These are phyloP conservation scores for Axinella damicornis DNA, from an alignment of 37 sponge, comb jelly and placozoan species.

Conservation along the genomic window DNA sequence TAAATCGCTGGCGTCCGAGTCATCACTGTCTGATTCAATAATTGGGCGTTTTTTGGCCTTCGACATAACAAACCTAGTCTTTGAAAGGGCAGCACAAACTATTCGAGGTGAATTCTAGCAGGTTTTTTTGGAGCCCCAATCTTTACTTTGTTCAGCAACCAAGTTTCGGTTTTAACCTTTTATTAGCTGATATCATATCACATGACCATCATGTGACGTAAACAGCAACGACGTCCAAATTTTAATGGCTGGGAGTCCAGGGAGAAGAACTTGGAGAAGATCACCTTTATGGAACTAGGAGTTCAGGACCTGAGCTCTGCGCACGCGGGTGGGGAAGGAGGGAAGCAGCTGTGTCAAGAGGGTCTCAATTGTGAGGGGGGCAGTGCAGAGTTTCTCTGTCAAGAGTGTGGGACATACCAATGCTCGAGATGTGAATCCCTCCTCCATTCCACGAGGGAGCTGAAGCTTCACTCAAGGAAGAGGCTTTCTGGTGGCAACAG, in stretches of 20 bases:
- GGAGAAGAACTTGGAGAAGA: background rate
- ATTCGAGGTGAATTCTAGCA: no score
- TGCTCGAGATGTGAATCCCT: conserved; percentile 52
- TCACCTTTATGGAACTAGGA: background rate
- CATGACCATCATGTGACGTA: background rate
- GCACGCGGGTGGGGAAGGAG: no score
- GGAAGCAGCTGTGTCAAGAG: conserved; percentile 40
- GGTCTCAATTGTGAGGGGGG: conserved; percentile 8
- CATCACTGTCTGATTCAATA: conserved; percentile 81
- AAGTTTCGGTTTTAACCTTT: no score
- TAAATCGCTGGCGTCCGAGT: conserved; percentile 52
- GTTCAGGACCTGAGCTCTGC: no score
- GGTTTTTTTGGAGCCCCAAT: no score
- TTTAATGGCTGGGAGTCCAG: no score
- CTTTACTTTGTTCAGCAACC: background rate
- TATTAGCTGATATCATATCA: background rate
- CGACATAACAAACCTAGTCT: background rate
- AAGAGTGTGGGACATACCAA: conserved; percentile 67
- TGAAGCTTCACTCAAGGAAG: conserved; percentile 23
- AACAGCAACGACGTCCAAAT: background rate
- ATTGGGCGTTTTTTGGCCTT: conserved; percentile 66
- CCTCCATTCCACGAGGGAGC: conserved; percentile 56
- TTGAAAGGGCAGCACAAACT: no score
- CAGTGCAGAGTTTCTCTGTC: conserved; percentile 35
- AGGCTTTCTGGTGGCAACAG: background rate